Percentiles rank a stretch among this genome's conserved stretches.
These are phyloP conservation scores for Lochmaea capreae DNA, from an alignment of 2,888 invertebrate genomes.

Conservation along the genomic window DNA sequence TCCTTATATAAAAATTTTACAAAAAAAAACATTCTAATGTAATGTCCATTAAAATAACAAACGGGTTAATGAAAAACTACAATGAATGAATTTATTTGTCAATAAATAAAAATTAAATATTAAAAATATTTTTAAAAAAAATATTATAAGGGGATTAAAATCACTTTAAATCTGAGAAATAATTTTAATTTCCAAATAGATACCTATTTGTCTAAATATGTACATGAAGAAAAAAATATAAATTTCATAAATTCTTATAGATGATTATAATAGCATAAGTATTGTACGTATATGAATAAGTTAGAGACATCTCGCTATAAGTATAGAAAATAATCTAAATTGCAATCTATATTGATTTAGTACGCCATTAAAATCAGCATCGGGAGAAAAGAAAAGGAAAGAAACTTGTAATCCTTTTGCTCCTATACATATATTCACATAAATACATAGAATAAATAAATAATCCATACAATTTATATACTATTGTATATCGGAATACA, in stretches of 20 bases:
- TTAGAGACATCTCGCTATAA: slow-evolving; percentile 32
- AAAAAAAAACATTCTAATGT: no score
- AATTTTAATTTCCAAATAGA: no score
- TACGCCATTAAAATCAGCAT: slow-evolving; percentile 58
- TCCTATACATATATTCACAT: slow-evolving; percentile 64
- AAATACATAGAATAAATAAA: slow-evolving; percentile 68
- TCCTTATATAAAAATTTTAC: no score
- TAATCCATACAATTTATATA: slow-evolving; percentile 68
- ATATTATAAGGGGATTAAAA: no score
- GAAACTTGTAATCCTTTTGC: slow-evolving; percentile 59
- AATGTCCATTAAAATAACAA: no score
- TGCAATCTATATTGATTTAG: slow-evolving; percentile 59
- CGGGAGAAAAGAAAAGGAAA: slow-evolving; percentile 51
- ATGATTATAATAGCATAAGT: background rate
- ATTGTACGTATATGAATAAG: background rate
- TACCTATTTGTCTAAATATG: no score
- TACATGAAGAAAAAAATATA: no score
- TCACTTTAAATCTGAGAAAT: no score
- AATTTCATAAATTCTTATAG: background rate
- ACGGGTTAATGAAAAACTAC: no score
- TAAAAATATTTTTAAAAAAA: no score
- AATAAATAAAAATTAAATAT: no score
- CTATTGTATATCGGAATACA: slow-evolving; percentile 65
- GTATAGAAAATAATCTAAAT: slow-evolving; percentile 50
- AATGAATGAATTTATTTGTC: no score